A percentile compares a stretch with the other conserved stretches of the same genome.
phyloP scores from a whole-genome alignment of 2,888 invertebrate species.

The Limnephilus auricula region DNA sequence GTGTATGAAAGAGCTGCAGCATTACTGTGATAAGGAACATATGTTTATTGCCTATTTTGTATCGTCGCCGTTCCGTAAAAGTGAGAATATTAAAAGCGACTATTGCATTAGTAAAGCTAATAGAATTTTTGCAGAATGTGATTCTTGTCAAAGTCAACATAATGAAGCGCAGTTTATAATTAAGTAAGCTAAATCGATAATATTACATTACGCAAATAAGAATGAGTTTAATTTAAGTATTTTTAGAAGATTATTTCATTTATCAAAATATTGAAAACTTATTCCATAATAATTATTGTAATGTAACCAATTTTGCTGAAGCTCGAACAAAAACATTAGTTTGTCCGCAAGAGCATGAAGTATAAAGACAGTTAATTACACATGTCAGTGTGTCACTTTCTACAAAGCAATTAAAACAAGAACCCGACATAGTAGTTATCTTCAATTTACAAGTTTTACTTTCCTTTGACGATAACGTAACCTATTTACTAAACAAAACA shows the following conservation, averaged over 20 bases:
- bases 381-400: background rate
- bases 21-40: too few species aligned
- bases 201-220: background rate
- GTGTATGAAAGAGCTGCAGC: too few species aligned
- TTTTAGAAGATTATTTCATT: background rate
- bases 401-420: slow-evolving; percentile 6
- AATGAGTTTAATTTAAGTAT: background rate
- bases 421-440: background rate
- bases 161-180: background rate
- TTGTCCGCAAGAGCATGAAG: background rate
- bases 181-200: background rate
- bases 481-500: background rate
- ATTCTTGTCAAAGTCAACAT: background rate
- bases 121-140: background rate
- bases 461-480: slow-evolving; percentile 16
- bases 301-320: background rate
- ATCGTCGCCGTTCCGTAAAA: too few species aligned
- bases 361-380: background rate
- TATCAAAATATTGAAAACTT: background rate
- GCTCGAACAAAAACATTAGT: background rate
- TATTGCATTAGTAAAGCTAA: background rate
- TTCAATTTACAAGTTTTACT: slow-evolving; percentile 30
- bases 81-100: too few species aligned
- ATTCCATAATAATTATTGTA: too few species aligned
- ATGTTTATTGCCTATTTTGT: too few species aligned